Conservation (phyloP, 2,113 vertebrate species). For the Sporophila hypoxantha region DNA sequence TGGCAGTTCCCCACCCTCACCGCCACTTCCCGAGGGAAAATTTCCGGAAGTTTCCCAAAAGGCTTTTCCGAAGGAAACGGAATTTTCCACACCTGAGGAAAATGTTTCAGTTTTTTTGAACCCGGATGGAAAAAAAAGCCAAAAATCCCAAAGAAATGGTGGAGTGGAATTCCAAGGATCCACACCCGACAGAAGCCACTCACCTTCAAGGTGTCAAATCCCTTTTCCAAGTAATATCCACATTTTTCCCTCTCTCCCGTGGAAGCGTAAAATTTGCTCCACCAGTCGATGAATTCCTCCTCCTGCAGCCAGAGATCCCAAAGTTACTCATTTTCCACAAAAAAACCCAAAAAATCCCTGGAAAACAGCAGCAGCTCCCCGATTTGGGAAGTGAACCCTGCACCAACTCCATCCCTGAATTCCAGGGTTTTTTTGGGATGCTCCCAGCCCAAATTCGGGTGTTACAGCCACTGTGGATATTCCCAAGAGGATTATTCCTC, state of each 20-base stretch:
- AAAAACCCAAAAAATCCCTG: rapidly evolving
- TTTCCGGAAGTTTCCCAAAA: rapidly evolving
- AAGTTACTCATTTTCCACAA: not conserved
- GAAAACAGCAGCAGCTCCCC: not conserved
- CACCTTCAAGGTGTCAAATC: constrained; percentile 89
- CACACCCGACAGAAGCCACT: rapidly evolving
- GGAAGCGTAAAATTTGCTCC: constrained; percentile 96
- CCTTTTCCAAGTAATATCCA: constrained; percentile 86
- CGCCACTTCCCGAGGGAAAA: not conserved
- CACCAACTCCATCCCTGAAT: not conserved
- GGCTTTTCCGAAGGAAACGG: not conserved
- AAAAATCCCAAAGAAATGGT: rapidly evolving
- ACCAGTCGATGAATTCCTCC: constrained; percentile 96
- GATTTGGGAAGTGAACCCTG: not conserved
- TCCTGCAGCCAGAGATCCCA: constrained; percentile 64
- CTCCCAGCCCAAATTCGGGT: not conserved
- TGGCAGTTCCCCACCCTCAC: not conserved
- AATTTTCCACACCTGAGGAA: not conserved
- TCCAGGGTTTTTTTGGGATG: not conserved
- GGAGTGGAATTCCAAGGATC: not conserved
- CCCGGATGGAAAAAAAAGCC: rapidly evolving
- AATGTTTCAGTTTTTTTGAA: rapidly evolving
- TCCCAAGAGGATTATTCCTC: not conserved
- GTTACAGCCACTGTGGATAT: not conserved
- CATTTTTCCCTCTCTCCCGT: constrained; percentile 85